Evolutionary conservation across 2,888 invertebrate species (phyloP), one percentile per base, ranked within the genome.

Genomic region (Macropis europaea): DNA sequence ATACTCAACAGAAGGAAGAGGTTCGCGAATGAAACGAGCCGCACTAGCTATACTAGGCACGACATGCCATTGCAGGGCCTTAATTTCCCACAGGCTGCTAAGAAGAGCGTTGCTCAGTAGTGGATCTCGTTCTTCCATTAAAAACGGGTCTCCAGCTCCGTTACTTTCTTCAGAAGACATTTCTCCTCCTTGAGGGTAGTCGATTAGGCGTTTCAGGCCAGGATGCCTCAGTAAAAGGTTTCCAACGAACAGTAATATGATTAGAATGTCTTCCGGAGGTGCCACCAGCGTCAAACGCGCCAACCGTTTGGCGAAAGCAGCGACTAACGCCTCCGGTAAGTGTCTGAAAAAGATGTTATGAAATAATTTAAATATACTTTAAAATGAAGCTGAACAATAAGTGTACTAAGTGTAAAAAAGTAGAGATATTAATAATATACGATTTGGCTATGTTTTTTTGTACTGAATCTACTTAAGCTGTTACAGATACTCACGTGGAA

Each of bases 41-140:
- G 95, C 94, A 47, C 92, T 92, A 15, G 94, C 92, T 6, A 97
- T 94, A 68, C 92, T 92, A 2, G 97, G 95, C 79, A 95, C 86
- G 9, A 93, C 92, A 87, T 97, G 96, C 75, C 92, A 91, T 86
- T 95, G 94, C 73, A 98, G 91, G 9, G 95, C 93, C 81, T 94
- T 92, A 69, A 97, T 92, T 92, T 99, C 99, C 99, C 99, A 99
- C 60, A 99, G 92, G 48, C 96, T 97, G 86, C 98, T 97, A 72
- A 95, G 94, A 3, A 97, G 91, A 0, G 99, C 99, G 79, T 94
- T 93, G 6, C 96, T 94, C 83, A 94, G 93, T 1, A 92, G 89
- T 0, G 97, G 96, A 88, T 96, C 95, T 3, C 93, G 90, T 91
- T 97, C 97, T 68, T 95, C 94, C 92, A 95, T 94, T 73, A 95